These are phyloP conservation scores for Cossypha caffra DNA, from an alignment of 2,797 vertebrate species.

Conservation along the genomic window DNA sequence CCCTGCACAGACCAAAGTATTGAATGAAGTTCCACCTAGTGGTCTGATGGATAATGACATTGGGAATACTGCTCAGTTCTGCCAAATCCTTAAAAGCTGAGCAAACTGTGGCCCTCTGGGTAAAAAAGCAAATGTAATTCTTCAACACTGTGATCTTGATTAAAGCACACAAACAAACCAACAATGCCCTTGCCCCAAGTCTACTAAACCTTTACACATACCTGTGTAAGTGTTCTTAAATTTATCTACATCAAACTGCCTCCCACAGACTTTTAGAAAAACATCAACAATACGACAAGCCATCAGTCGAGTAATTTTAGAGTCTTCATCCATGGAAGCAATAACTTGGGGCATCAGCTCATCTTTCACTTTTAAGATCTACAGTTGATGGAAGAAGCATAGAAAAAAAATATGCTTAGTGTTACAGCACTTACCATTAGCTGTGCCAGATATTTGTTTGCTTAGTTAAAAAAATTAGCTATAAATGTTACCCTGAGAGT, in stretches of 20 bases:
- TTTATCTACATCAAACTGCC: conserved; percentile 75
- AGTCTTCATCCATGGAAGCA: conserved; percentile 88
- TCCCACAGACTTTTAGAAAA: conserved; percentile 75
- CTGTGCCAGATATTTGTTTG: not conserved
- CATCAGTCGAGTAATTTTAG: conserved; percentile 82
- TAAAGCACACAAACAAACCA: not conserved
- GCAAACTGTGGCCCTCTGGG: not conserved
- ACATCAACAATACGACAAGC: conserved; percentile 83
- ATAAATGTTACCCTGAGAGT: not conserved
- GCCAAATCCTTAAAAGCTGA: not conserved
- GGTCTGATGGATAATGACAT: not conserved
- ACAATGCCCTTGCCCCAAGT: not conserved
- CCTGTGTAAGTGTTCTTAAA: conserved; percentile 89
- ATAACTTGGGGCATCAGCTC: conserved; percentile 79
- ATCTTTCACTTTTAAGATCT: conserved; percentile 82
- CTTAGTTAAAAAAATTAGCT: not conserved
- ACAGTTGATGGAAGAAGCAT: not conserved
- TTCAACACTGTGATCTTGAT: not conserved
- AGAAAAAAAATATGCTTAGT: not conserved
- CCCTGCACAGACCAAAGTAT: not conserved
- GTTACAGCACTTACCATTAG: not conserved
- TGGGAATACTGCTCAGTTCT: not conserved
- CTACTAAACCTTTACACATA: conserved; percentile 41
- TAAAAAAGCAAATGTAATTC: not conserved
- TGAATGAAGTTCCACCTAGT: conserved; percentile 51